Base-by-base conservation (phyloP, 2,113 vertebrate genomes). In the Oreochromis tanganicae region DNA sequence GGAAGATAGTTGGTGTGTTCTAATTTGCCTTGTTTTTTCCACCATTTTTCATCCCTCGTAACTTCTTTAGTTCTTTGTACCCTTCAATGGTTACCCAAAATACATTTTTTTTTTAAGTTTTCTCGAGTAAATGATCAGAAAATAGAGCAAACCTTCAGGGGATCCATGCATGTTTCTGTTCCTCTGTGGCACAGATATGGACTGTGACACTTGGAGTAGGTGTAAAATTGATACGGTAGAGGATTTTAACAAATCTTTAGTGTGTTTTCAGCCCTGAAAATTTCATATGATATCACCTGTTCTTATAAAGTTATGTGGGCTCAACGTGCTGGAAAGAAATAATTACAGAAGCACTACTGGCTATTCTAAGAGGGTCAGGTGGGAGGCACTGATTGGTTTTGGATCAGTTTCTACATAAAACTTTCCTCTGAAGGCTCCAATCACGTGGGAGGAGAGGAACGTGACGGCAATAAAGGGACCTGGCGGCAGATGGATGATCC, bases 401-500 rank as follows among this genome's bases (percentile, higher is more conserved):
- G 9, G 21, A 46, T 75, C 68, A 48, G 21, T 73, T 46, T 46
- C 13, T 46, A 73, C 27, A 73, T 29, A 0, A 19, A 0, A 19
- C 7, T 17, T 73, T 21, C 27, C 11, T 63, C 88, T 10, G 7
- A 73, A 99, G 98, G 97, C 96, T 78, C 98, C 98, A 2, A 95
- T 99, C 93, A 95, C 96, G 32, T 99, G 98, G 98, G 98, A 99
- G 93, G 98, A 99, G 90, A 96, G 97, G 90, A 98, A 97, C 5
- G 98, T 99, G 27, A 96, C 97, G 0, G 98, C 98, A 6, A 98
- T 99, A 54, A 97, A 98, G 91, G 98, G 98, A 12, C 97, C 98
- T 0, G 97, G 98, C 17, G 98, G 98, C 13, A 96, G 95, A 68
- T 99, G 98, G 98, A 98, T 97, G 97, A 99, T 99, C 87, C 98